A percentile compares a stretch with the other conserved stretches of the same genome.
Evolutionary conservation across 2,888 invertebrate genomes (phyloP).

Genomic region (Acanthoscelides obtectus): DNA sequence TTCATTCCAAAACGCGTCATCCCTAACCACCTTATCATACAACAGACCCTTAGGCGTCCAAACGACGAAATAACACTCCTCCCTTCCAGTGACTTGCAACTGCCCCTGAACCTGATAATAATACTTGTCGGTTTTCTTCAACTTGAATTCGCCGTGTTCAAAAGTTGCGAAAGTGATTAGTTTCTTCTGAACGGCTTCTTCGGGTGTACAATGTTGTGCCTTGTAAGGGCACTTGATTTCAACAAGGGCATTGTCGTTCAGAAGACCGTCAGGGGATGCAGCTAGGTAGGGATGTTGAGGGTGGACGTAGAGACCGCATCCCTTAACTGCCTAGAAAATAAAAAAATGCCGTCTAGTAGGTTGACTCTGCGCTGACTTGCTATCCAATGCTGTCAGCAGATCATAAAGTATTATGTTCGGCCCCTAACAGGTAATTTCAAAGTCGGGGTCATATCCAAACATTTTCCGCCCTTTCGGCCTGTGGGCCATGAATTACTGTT

Average conservation of each 20-base stretch:
- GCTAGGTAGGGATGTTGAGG: constrained; percentile 27
- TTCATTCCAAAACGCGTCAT: constrained; percentile 25
- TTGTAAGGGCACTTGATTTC: constrained; percentile 34
- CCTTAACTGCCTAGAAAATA: not conserved
- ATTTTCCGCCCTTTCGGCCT: too few species aligned
- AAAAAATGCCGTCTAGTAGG: too few species aligned
- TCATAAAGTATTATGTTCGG: too few species aligned
- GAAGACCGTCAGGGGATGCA: constrained; percentile 30
- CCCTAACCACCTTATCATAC: constrained; percentile 25
- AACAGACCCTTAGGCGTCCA: constrained; percentile 29
- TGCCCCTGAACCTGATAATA: constrained; percentile 34
- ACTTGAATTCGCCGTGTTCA: constrained; percentile 17
- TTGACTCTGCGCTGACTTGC: too few species aligned
- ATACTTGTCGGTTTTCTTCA: constrained; percentile 27
- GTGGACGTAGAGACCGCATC: constrained; percentile 28
- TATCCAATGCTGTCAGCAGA: too few species aligned
- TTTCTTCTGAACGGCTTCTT: constrained; percentile 23
- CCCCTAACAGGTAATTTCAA: too few species aligned
- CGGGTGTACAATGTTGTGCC: constrained; percentile 21
- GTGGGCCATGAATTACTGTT: too few species aligned
- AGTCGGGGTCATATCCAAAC: too few species aligned
- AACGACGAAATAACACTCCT: constrained; percentile 29
- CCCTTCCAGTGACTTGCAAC: constrained; percentile 25
- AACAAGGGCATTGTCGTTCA: constrained; percentile 24
- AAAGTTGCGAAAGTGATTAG: constrained; percentile 24